Percentiles rank a stretch among this genome's conserved stretches.
Conservation (phyloP, 2,888 invertebrate species). For the Rhagonycha fulva region DNA sequence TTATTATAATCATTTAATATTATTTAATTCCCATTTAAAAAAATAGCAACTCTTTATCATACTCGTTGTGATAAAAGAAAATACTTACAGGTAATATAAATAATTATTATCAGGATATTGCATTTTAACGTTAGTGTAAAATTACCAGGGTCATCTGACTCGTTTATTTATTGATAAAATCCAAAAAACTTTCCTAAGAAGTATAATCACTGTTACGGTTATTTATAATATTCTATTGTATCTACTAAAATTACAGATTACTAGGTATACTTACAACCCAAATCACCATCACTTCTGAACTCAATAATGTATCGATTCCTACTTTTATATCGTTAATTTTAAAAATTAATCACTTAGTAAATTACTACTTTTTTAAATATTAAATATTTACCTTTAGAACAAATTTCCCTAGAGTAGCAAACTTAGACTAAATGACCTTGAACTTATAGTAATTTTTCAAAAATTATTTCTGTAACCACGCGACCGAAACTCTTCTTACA, state of each 20-base stretch:
- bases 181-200: background rate
- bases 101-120: background rate
- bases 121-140: background rate
- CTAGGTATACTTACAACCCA: background rate
- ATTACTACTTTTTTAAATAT: background rate
- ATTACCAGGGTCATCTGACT: background rate
- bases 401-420: background rate
- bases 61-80: background rate
- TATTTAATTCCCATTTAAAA: no score
- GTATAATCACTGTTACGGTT: background rate
- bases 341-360: background rate
- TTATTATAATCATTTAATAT: no score
- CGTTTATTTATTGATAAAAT: background rate
- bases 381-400: background rate
- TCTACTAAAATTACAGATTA: background rate
- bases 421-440: background rate
- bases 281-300: background rate
- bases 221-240: background rate
- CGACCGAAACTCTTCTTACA: background rate
- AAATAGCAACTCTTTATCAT: background rate
- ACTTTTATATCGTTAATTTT: background rate
- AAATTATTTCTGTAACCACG: background rate
- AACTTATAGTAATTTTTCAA: background rate
- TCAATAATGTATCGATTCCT: background rate
- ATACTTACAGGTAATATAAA: background rate